Evolutionary conservation across 2,888 invertebrate species (phyloP), one percentile per base, ranked within the genome.

Genomic region (Dyspetes luteomarginatus): DNA sequence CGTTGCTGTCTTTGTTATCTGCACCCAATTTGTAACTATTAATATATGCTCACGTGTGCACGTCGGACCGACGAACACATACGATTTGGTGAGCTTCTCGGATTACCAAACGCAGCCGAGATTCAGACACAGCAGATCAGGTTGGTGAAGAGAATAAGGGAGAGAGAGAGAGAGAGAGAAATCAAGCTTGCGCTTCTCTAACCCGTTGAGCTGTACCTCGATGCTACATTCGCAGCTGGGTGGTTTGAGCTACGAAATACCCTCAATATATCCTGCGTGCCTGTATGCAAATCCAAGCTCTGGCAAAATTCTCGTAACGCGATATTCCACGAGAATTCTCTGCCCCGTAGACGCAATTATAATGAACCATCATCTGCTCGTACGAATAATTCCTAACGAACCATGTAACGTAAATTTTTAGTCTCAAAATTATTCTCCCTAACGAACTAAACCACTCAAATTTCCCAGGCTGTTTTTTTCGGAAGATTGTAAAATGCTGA

Each of bases 251-350:
- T 64, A 55, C 55, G 73, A 73, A 73, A 73, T 55, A 43, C 43
- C 52, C 73, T 73, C 36, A 52, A 55, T 55, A 43, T 64, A 60
- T 50, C 9, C 48, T 72, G 84, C 84, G 84, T n/a, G n/a, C n/a
- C 80, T 84, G 85, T 86, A 85, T 87, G 84, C 84, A 86, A 22
- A 64, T 55, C 55, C 52, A 52, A 41, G 43, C 62, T 52, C 58
- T 43, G 62, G 73, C 55, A 73, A 41, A 64, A 64, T 52, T 41
- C 73, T 43, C 55, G 73, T 73, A 73, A 55, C 52, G 43, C 62
- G 52, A 72, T 72, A 72, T 62, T 52, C 62, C 62, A 17, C 26
- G 26, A 73, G 52, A 55, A 41, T 73, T 52, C 62, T n/a, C n/a
- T n/a, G n/a, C 52, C 73, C 28, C 30, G 50, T 43, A 68, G 56